Evolutionary conservation across 2,888 invertebrate genomes (phyloP), one percentile per base, ranked within the genome.

Genomic region (Branchellion lobata): DNA sequence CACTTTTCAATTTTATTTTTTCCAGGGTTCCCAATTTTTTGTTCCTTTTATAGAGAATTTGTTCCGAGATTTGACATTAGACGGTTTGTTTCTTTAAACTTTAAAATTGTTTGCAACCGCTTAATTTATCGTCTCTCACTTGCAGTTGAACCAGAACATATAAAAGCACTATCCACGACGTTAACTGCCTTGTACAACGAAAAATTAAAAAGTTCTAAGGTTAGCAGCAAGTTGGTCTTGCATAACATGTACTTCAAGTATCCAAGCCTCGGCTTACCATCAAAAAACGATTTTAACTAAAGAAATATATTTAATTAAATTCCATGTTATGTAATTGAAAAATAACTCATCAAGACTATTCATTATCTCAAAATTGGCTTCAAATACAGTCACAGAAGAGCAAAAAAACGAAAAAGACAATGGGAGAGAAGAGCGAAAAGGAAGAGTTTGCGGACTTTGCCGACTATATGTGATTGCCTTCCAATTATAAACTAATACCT

Each of bases 131-230:
- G 3, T 29, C 0, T 31, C 21, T 79, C 36, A n/a, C n/a, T n/a
- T n/a, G n/a, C 89, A 94, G 94, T 95, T 89, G 89, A 91, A 82
- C 91, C 93, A 29, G 90, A 90, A 78, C 92, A 94, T 86, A 91
- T 95, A 84, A 94, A 93, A 86, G 94, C 93, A 90, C 91, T 95
- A 85, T 94, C 94, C 88, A 90, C 92, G 85, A 91, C 91, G 80
- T 89, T 95, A 83, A 94, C 94, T 88, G 93, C 92, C 88, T 89
- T 96, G 84, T 92, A 92, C 86, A 91, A 93, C 86, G 95, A 96
- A 88, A 95, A 95, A 87, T 91, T 92, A 84, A 95, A 94, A 89
- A 89, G 92, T 81, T 94, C 94, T 86, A 95, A 94, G 85, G 87
- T 85, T 24, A 29, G 36, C 57, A 29, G 24, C 3, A 31, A 1